Conservation (phyloP, 2,888 invertebrate species). For the Seira sanloemensis region DNA sequence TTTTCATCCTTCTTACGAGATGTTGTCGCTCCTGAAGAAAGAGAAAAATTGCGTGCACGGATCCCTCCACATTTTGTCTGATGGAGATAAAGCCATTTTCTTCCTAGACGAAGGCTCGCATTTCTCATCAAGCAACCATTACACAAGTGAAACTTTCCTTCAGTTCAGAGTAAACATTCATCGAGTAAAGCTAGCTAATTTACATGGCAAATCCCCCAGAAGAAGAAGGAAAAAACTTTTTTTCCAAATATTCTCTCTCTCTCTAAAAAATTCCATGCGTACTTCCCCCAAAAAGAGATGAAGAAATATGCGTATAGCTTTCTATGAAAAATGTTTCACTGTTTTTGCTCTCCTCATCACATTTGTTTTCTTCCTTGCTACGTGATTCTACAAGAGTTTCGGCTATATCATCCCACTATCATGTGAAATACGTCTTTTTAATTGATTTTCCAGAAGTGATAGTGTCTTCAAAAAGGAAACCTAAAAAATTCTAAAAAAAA, state of each 20-base stretch:
- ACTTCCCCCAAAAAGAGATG: neutral
- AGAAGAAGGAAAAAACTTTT: too few species aligned
- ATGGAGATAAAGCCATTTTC: neutral
- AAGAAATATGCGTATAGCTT: neutral
- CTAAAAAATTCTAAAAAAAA: neutral
- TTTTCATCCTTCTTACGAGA: constrained; percentile 3
- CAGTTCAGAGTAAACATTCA: neutral
- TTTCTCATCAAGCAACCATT: neutral
- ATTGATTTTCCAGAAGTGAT: constrained; percentile 7
- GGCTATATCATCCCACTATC: too few species aligned
- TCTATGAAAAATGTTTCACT: neutral
- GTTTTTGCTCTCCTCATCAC: neutral
- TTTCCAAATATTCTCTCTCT: neutral
- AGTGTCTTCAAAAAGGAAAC: too few species aligned
- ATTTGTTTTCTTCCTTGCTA: neutral
- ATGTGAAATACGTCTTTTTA: neutral
- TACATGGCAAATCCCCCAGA: constrained; percentile 23
- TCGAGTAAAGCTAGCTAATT: constrained; percentile 17
- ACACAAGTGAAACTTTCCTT: neutral
- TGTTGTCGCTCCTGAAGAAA: constrained; percentile 1
- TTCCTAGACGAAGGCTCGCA: neutral
- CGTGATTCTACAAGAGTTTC: neutral
- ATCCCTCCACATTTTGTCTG: neutral
- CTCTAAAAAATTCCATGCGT: neutral
- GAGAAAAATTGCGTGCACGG: neutral